Conservation (phyloP, 2,888 invertebrate species). For the Hymenopus coronatus region DNA sequence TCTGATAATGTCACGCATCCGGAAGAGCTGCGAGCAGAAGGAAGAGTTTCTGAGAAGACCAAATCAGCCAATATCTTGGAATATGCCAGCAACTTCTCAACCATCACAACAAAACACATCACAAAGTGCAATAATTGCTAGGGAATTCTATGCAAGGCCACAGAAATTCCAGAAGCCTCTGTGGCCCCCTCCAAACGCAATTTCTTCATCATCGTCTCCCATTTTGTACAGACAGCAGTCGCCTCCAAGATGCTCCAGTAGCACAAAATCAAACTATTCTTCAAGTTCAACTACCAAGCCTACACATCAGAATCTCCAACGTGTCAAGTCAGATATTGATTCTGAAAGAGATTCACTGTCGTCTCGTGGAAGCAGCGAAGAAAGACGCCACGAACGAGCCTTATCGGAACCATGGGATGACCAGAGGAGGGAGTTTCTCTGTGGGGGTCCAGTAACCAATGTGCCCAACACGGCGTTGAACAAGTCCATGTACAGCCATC, state of each 20-base stretch:
- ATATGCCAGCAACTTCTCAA: neutral
- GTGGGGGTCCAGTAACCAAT: slow-evolving; percentile 38
- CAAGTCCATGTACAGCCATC: slow-evolving; percentile 18
- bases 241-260: slow-evolving; percentile 19
- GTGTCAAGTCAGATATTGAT: slow-evolving; percentile 50
- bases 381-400: slow-evolving; percentile 30
- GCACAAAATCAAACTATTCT: neutral
- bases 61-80: slow-evolving; percentile 54
- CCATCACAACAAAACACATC: slow-evolving; percentile 5
- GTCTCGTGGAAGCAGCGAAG: slow-evolving; percentile 43
- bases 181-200: slow-evolving; percentile 59
- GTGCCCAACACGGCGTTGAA: slow-evolving; percentile 33
- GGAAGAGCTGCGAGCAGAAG: slow-evolving; percentile 84
- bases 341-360: slow-evolving; percentile 44
- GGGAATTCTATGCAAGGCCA: slow-evolving; percentile 76
- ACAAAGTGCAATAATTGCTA: slow-evolving; percentile 38
- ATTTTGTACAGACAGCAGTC: slow-evolving; percentile 11
- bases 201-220: neutral
- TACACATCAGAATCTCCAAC: slow-evolving; percentile 50
- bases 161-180: slow-evolving; percentile 70
- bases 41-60: slow-evolving; percentile 82
- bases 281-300: slow-evolving; percentile 41
- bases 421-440: slow-evolving; percentile 36
- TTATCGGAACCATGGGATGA: slow-evolving; percentile 27
- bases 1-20: slow-evolving; percentile 65